These are phyloP conservation scores for Rhynchomys soricoides DNA, from an alignment of 2,113 vertebrate species.

Conservation along the genomic window DNA sequence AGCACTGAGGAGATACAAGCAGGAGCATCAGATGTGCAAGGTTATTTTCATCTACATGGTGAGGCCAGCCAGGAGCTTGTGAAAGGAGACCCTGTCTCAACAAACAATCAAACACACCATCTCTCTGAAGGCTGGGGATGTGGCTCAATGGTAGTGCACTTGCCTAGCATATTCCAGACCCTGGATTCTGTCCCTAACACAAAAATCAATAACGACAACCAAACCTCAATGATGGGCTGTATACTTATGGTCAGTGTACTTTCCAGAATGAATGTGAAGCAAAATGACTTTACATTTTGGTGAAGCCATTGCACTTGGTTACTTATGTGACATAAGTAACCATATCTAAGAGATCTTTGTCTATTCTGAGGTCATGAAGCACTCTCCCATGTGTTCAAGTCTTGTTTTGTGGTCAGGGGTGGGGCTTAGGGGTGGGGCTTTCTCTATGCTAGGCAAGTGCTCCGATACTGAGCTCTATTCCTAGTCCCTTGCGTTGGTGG, in stretches of 20 bases:
- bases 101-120: not conserved
- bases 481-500: not conserved
- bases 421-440: too few relatives aligned
- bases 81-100: not conserved
- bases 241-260: not conserved
- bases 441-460: not conserved
- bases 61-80: not conserved
- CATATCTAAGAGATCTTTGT: not conserved
- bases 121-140: not conserved
- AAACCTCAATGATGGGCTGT: not conserved
- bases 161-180: not conserved
- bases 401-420: not conserved
- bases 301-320: not conserved
- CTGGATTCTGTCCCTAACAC: not conserved
- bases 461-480: not conserved
- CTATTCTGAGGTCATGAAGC: not conserved
- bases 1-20: not conserved
- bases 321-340: not conserved
- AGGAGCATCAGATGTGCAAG: not conserved
- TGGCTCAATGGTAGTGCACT: not conserved
- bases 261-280: not conserved
- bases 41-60: not conserved
- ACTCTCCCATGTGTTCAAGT: not conserved
- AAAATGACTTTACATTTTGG: not conserved
- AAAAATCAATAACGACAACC: not conserved